Evolutionary conservation across 2,113 vertebrate genomes (phyloP), one percentile per base, ranked within the genome.

Genomic region (Rynchops niger): DNA sequence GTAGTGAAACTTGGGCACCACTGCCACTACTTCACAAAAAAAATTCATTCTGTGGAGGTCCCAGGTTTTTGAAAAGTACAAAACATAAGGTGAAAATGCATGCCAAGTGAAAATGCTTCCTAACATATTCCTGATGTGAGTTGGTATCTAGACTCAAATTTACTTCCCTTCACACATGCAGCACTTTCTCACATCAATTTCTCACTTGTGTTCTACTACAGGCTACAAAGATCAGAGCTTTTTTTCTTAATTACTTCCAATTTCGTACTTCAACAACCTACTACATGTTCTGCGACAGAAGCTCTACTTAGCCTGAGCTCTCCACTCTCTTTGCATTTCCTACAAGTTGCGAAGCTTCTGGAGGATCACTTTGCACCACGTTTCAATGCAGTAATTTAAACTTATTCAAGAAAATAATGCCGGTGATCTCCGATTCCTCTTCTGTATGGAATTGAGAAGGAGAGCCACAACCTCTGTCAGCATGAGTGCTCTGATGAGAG

Each of bases 91-190:
- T 95, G 89, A 93, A 91, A 87, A 87, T 11, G 11, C 53, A 67
- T 94, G 94, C 95, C 94, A 95, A 94, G 84, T 70, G 62, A 94
- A 93, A 96, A 91, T 42, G 67, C 70, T 93, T 94, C 96, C 87
- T 19, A 88, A 81, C 78, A 82, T 91, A 73, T 85, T 94, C 94
- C 86, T 94, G 95, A 96, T 95, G 95, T 93, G 91, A 95, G 81
- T 6, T 91, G 77, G 73, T 97, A 91, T 86, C 91, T 88, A 97
- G 95, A 95, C 86, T 96, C 89, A 62, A 27, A 96, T 90, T 94
- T 88, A 82, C 91, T 89, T 94, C 78, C 74, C 74, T 96, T 96
- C 95, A 90, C 94, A 97, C 82, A 91, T 58, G 84, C 84, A 94
- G 89, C 89, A 85, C 82, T 87, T 93, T 96, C 93, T 94, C 96